Conservation (phyloP, 2,113 vertebrate species). For the crab-eating macaque (Macaca fascicularis) region DNA sequence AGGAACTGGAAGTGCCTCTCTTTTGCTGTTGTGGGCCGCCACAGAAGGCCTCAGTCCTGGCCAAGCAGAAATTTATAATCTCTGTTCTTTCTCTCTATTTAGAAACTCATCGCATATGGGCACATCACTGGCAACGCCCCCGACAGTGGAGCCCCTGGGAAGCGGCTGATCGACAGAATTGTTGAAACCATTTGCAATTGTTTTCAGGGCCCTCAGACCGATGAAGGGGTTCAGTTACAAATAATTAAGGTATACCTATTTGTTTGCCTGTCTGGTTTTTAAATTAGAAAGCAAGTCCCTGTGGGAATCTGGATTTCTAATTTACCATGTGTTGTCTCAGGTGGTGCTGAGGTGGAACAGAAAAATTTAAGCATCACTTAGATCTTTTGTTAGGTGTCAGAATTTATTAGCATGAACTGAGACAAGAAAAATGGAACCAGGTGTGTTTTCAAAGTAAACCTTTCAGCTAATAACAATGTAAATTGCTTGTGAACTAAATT, state of each 20-base stretch:
- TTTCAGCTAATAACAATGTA: background rate
- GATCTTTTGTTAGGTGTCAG: constrained; percentile 44
- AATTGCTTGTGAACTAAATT: constrained; percentile 11
- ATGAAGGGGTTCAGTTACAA: constrained; percentile 98
- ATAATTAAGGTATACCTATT: constrained; percentile 94
- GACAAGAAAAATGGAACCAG: constrained; percentile 37
- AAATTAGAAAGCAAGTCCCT: background rate
- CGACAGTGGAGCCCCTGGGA: constrained; percentile 92
- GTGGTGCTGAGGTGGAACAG: constrained; percentile 30
- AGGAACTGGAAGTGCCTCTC: background rate
- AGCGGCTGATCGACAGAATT: constrained; percentile 96
- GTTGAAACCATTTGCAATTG: constrained; percentile 97
- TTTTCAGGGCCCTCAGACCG: constrained; percentile 97
- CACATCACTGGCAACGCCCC: constrained; percentile 98
- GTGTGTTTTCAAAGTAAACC: constrained; percentile 46
- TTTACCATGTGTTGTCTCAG: constrained; percentile 20
- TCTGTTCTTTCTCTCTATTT: constrained; percentile 68
- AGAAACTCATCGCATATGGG: constrained; percentile 98
- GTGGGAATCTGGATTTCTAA: constrained; percentile 9
- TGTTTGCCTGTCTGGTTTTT: constrained; percentile 6
- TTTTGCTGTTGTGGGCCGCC: background rate
- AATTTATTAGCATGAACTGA: background rate
- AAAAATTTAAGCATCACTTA: constrained; percentile 5
- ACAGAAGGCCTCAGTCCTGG: background rate
- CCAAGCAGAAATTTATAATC: background rate